Conservation (phyloP, 2,113 vertebrate genomes). For the Pionites leucogaster region DNA sequence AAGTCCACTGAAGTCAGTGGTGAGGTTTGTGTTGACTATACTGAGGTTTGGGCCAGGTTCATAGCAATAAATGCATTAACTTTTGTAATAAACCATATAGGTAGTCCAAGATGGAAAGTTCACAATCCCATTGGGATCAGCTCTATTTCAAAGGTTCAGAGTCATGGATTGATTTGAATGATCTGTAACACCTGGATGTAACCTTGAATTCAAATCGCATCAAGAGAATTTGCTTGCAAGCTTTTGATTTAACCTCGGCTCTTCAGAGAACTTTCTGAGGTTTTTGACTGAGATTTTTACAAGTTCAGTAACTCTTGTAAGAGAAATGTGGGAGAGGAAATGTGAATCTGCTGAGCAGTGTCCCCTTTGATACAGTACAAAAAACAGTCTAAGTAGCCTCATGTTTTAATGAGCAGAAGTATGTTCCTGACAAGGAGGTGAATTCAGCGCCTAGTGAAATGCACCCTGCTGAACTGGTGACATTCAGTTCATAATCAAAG, state of each 20-base stretch:
- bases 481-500: constrained; percentile 7
- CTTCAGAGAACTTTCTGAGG: neutral
- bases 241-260: neutral
- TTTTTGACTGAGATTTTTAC: neutral
- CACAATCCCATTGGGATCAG: neutral
- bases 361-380: neutral
- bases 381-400: neutral
- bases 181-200: neutral
- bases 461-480: neutral
- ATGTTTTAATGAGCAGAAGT: constrained; percentile 23
- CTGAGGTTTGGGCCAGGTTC: neutral
- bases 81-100: neutral
- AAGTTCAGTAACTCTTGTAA: neutral
- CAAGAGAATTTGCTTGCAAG: neutral
- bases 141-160: neutral
- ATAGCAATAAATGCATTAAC: neutral
- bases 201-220: neutral
- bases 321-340: neutral
- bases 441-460: constrained; percentile 1
- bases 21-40: neutral
- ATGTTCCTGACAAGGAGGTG: neutral
- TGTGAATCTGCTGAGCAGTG: rapidly evolving
- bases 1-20: neutral
- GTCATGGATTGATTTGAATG: neutral
- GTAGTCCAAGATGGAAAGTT: neutral